Base-by-base conservation (phyloP, 92 coral and sea anemone genomes). In the Zoanthus gigantus region DNA sequence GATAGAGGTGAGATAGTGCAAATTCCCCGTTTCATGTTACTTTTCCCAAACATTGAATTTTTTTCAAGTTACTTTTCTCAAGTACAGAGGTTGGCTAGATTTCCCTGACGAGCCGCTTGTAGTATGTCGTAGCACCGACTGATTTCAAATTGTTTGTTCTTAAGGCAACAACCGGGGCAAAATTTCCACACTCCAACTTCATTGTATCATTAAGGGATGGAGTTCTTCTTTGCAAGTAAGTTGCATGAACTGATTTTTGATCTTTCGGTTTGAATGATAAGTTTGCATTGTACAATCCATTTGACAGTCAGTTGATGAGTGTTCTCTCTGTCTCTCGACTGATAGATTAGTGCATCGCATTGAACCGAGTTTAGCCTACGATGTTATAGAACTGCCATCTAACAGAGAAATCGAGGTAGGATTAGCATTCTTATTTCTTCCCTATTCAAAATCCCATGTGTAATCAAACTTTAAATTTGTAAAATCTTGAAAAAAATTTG, bases 1-100 rank as follows among this genome's bases (percentile, higher is more conserved):
- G 96, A 94, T 94, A 76, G 95, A 94, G 96, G 96, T 94, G 74
- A 71, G 93, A 67, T 74, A 34, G 57, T 65, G 74, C 76, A 68
- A 48, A 34, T 47, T 57, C 56, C 82, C n/a, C 74, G 96, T 90
- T 84, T 94, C 96, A 82, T 48, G 58, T 94, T 92, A 58, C 95
- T 84, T 60, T 83, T 78, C 76, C 58, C 44, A 18, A 32, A 1
- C 58, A 14, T 31, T 7, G 6, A 34, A 66, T n/a, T 73, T 81
- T 81, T 67, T 84, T 94, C 96, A 82, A 34, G 58, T 94, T 92
- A 58, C 95, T 84, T 60, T 83, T 78, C 76, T 32, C 44, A 18
- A 32, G 3, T 67, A 67, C 44, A 42, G 75, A 66, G 65, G 52
- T 48, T 37, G 75, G 42, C 11, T 81, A 32, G 65, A 71, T 80